A percentile compares a stretch with the other conserved stretches of the same genome.
phyloP scores from a whole-genome alignment of 1,140 invertebrate genomes.

The Pissodes strobi region DNA sequence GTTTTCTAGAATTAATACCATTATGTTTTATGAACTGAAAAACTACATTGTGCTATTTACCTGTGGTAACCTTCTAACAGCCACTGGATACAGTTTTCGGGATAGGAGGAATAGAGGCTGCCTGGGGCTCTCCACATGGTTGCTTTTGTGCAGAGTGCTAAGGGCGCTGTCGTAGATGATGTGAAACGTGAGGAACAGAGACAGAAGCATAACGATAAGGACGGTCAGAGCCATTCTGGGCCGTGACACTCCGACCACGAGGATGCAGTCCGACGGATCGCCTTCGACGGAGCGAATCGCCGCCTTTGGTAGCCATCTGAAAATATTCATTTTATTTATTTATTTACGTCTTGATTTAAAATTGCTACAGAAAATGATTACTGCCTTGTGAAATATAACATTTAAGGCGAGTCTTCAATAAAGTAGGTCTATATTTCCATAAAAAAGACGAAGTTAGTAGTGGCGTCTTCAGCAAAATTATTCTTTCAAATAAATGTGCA shows the following conservation, averaged over 20 bases:
- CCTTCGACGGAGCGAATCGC: constrained; percentile 76
- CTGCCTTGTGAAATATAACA: too few species aligned
- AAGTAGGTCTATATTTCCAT: too few species aligned
- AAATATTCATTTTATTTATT: too few species aligned
- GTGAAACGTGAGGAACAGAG: constrained; percentile 79
- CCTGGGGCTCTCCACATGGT: constrained; percentile 17
- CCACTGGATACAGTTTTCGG: constrained; percentile 47
- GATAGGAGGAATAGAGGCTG: constrained; percentile 48
- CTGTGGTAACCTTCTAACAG: constrained; percentile 47
- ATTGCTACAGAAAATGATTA: too few species aligned
- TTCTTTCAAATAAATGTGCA: too few species aligned
- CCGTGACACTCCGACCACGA: constrained; percentile 76
- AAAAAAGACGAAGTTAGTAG: too few species aligned
- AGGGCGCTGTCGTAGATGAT: constrained; percentile 81
- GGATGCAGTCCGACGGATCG: constrained; percentile 77
- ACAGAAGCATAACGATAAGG: constrained; percentile 74
- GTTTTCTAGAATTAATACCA: too few species aligned
- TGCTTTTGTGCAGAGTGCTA: constrained; percentile 68
- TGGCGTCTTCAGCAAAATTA: too few species aligned
- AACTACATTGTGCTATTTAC: too few species aligned
- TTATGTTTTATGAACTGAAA: too few species aligned
- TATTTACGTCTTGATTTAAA: too few species aligned
- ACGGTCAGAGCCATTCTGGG: constrained; percentile 78
- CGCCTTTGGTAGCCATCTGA: constrained; percentile 76
- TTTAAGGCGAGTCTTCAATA: too few species aligned